Percentiles rank a stretch among this genome's conserved stretches.
phyloP scores from a whole-genome alignment of 2,888 invertebrate species.

The Xestia rhomboidea region DNA sequence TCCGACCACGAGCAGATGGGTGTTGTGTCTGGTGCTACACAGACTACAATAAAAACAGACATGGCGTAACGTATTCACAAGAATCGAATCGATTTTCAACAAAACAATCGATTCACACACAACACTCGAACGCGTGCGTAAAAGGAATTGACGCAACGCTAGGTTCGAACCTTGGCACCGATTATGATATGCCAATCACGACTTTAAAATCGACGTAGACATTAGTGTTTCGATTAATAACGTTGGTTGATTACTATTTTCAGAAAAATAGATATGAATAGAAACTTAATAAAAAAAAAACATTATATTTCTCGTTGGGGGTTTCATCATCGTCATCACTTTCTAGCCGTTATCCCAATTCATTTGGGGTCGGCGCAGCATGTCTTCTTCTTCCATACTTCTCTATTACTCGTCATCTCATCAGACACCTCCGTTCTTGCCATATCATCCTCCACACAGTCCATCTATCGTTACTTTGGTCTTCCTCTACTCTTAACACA shows the following conservation, averaged over 20 bases:
- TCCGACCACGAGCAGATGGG: too few relatives aligned
- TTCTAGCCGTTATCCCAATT: too few relatives aligned
- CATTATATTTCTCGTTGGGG: not conserved
- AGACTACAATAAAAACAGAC: not conserved
- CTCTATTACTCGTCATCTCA: too few relatives aligned
- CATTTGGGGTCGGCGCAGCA: too few relatives aligned
- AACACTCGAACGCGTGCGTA: slow-evolving; percentile 53
- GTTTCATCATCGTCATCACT: too few relatives aligned
- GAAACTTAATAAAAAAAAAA: too few relatives aligned
- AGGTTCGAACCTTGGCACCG: slow-evolving; percentile 78
- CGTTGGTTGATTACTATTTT: slow-evolving; percentile 33
- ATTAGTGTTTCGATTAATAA: slow-evolving; percentile 58
- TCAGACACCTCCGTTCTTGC: too few relatives aligned
- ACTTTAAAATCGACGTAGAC: slow-evolving; percentile 60
- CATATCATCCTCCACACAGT: too few relatives aligned
- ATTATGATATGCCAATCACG: slow-evolving; percentile 72
- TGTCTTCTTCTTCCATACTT: too few relatives aligned
- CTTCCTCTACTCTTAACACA: too few relatives aligned
- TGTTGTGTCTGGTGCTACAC: too few relatives aligned
- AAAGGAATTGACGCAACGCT: slow-evolving; percentile 74
- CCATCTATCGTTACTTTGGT: too few relatives aligned
- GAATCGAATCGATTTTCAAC: slow-evolving; percentile 25
- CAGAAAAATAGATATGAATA: slow-evolving; percentile 12
- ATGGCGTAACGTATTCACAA: slow-evolving; percentile 6
- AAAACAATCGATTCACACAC: slow-evolving; percentile 53